Evolutionary conservation across 2,113 vertebrate species (phyloP).

Genomic region (Neotragus pygmaeus): DNA sequence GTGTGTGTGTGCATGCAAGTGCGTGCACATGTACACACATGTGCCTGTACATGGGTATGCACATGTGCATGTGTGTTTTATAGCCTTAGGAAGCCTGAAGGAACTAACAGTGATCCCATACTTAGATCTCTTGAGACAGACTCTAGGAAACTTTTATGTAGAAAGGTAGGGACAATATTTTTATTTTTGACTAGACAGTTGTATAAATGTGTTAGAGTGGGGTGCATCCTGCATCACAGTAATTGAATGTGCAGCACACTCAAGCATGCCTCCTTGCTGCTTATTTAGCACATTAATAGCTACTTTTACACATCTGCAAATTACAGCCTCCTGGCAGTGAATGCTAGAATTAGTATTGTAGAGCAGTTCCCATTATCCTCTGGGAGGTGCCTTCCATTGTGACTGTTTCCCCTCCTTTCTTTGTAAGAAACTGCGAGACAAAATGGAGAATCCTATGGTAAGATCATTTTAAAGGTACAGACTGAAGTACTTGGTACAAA

Average conservation of each 20-base stretch:
- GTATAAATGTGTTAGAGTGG: slow-evolving; percentile 45
- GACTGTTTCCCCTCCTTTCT: slow-evolving; percentile 45
- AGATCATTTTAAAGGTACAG: slow-evolving; percentile 51
- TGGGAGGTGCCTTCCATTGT: slow-evolving; percentile 41
- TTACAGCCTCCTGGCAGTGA: slow-evolving; percentile 48
- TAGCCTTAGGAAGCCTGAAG: background rate
- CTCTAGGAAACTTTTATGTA: slow-evolving; percentile 9
- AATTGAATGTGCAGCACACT: slow-evolving; percentile 12
- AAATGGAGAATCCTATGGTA: slow-evolving; percentile 47
- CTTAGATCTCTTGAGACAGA: slow-evolving; percentile 20
- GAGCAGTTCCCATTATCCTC: slow-evolving; percentile 47
- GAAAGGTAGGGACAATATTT: slow-evolving; percentile 37
- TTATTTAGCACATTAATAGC: slow-evolving; percentile 60
- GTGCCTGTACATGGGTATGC: background rate
- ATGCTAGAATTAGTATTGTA: slow-evolving; percentile 57
- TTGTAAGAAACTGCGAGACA: slow-evolving; percentile 49
- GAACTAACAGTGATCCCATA: background rate
- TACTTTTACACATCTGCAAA: slow-evolving; percentile 60
- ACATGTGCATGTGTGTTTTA: background rate
- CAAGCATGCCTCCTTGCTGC: slow-evolving; percentile 38
- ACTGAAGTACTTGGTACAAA: slow-evolving; percentile 34
- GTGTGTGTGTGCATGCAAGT: accelerated
- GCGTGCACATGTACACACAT: accelerated
- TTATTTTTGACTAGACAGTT: slow-evolving; percentile 59
- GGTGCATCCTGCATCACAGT: background rate